Conservation (phyloP, 2,797 vertebrate species). For the Takifugu ocellatus region DNA sequence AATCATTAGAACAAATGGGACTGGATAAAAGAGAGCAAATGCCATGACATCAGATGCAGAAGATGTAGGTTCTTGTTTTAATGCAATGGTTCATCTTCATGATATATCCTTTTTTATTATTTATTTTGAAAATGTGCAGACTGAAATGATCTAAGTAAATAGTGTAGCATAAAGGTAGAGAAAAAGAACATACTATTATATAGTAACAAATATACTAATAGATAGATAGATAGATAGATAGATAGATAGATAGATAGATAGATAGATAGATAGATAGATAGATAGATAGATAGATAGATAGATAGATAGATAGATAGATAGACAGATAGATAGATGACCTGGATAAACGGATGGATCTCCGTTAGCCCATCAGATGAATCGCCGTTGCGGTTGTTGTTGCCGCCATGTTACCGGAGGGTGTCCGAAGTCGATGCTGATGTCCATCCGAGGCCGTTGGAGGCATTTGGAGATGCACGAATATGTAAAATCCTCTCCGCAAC, state of each 20-base stretch:
- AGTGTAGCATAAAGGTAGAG: neutral
- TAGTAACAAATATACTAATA: too few relatives aligned
- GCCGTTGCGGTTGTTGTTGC: conserved; percentile 5
- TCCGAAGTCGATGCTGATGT: conserved; percentile 7
- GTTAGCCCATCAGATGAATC: conserved; percentile 9
- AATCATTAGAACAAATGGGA: too few relatives aligned
- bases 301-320: neutral
- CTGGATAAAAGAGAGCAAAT: too few relatives aligned
- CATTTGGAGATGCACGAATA: conserved; percentile 22
- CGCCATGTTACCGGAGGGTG: conserved; percentile 41
- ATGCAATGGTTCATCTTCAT: too few relatives aligned
- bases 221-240: too few relatives aligned
- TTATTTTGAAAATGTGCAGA: neutral
- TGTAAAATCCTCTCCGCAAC: neutral
- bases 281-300: neutral
- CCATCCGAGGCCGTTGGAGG: conserved; percentile 19
- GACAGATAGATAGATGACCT: conserved; percentile 20
- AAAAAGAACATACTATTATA: too few relatives aligned
- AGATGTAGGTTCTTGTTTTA: too few relatives aligned
- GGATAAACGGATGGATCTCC: conserved; percentile 34
- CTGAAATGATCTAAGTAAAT: neutral
- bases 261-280: neutral
- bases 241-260: too few relatives aligned
- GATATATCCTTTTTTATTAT: neutral
- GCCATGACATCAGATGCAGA: too few relatives aligned